Percentiles rank a stretch among this genome's conserved stretches.
These are phyloP conservation scores for Standfussiana lucernea DNA, from an alignment of 2,888 invertebrate genomes.

Conservation along the genomic window DNA sequence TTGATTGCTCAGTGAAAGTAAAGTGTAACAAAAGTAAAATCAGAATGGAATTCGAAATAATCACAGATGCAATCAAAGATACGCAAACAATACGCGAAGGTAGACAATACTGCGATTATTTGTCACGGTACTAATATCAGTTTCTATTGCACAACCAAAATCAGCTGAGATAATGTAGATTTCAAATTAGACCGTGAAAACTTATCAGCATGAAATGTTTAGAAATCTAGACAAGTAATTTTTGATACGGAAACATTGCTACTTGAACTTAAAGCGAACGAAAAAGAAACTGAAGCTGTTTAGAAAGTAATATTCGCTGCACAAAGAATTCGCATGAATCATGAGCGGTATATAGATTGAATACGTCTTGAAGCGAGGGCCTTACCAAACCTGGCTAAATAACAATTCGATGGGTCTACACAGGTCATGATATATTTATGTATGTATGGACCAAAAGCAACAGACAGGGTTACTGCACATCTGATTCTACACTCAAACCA, in stretches of 20 bases:
- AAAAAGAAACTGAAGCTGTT: constrained; percentile 40
- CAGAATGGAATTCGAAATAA: constrained; percentile 65
- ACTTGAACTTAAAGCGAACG: constrained; percentile 33
- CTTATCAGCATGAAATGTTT: constrained; percentile 42
- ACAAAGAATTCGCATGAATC: constrained; percentile 50
- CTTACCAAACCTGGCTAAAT: constrained; percentile 27
- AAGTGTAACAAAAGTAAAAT: constrained; percentile 59
- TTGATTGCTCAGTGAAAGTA: constrained; percentile 75
- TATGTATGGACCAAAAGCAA: neutral
- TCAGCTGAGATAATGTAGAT: constrained; percentile 44
- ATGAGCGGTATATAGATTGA: constrained; percentile 35
- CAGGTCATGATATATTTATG: neutral
- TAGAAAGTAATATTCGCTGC: constrained; percentile 54
- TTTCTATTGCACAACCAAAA: constrained; percentile 46
- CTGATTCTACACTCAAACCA: neutral
- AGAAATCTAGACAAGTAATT: constrained; percentile 46
- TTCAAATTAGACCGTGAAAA: constrained; percentile 40
- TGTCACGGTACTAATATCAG: constrained; percentile 46
- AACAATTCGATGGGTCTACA: neutral
- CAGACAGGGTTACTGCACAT: constrained; percentile 12
- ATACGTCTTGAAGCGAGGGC: constrained; percentile 19
- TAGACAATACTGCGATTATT: constrained; percentile 60
- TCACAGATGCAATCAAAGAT: constrained; percentile 65
- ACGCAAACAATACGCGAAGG: constrained; percentile 50
- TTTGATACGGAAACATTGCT: constrained; percentile 36